phyloP scores from a whole-genome alignment of 1,140 invertebrate species.

The Psix sp. region DNA sequence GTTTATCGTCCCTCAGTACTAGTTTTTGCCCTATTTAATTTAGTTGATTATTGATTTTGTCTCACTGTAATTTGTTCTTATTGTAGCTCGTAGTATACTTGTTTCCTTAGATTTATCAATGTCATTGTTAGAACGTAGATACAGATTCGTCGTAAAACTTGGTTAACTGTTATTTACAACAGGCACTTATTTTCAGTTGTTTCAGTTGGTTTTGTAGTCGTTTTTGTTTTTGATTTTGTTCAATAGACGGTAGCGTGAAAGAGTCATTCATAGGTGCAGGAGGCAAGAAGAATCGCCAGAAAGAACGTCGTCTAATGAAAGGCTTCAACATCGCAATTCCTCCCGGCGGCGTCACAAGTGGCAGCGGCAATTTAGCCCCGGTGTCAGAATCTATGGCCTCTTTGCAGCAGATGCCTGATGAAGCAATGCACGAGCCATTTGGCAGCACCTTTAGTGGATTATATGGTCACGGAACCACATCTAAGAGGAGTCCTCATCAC shows the following conservation, averaged over 20 bases:
- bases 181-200: conserved; percentile 36
- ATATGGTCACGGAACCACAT: conserved; percentile 65
- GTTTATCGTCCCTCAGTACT: too few species aligned
- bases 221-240: conserved; percentile 60
- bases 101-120: too few species aligned
- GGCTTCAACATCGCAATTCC: conserved; percentile 92
- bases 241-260: conserved; percentile 71
- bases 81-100: too few species aligned
- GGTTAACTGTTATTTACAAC: conserved; percentile 4
- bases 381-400: conserved; percentile 86
- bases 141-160: too few species aligned
- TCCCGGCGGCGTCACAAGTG: conserved; percentile 70
- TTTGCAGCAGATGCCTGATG: conserved; percentile 79
- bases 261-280: conserved; percentile 84
- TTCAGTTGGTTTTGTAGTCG: conserved; percentile 59
- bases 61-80: too few species aligned
- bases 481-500: conserved; percentile 79
- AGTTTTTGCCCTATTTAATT: too few species aligned
- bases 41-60: too few species aligned
- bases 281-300: conserved; percentile 94
- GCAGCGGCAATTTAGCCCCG: conserved; percentile 80
- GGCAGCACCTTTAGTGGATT: conserved; percentile 74
- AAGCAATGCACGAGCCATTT: conserved; percentile 74
- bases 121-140: too few species aligned
- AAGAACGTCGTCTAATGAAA: conserved; percentile 94